Evolutionary conservation across 2,113 vertebrate genomes (phyloP).

Genomic region (Crotalus tigris): DNA sequence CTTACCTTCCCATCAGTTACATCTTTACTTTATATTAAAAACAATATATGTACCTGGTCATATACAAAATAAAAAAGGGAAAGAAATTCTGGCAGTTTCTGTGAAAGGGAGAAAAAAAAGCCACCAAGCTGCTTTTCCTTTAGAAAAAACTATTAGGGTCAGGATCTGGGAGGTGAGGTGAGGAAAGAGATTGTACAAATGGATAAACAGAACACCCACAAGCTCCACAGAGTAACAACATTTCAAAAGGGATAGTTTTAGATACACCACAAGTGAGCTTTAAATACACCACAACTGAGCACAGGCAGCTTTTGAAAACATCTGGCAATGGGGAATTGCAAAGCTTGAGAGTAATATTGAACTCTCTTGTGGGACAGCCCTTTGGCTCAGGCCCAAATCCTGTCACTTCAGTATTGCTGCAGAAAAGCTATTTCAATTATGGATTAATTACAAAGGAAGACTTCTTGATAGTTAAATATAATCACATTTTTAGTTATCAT

Average conservation of each 20-base stretch:
- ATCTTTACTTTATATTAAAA: not conserved
- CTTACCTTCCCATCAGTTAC: not conserved
- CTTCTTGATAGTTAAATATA: not conserved
- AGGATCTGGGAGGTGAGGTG: not conserved
- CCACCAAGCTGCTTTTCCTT: not conserved
- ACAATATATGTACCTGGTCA: not conserved
- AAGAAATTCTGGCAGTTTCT: not conserved
- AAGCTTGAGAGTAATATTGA: not conserved
- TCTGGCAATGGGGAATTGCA: not conserved
- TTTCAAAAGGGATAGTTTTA: not conserved
- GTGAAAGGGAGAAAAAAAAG: not conserved
- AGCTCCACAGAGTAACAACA: not conserved
- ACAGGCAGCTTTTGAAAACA: not conserved
- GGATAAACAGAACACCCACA: not conserved
- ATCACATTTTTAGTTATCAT: not conserved
- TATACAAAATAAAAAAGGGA: not conserved
- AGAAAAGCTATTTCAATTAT: not conserved
- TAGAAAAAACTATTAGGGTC: not conserved
- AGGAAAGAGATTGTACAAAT: not conserved
- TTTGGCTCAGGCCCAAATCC: not conserved
- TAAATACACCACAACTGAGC: not conserved
- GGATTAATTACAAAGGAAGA: not conserved
- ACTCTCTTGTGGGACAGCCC: not conserved
- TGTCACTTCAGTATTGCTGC: not conserved
- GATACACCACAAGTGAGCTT: not conserved